These are phyloP conservation scores for Thecophora atra DNA, from an alignment of 2,888 invertebrate species.

Conservation along the genomic window DNA sequence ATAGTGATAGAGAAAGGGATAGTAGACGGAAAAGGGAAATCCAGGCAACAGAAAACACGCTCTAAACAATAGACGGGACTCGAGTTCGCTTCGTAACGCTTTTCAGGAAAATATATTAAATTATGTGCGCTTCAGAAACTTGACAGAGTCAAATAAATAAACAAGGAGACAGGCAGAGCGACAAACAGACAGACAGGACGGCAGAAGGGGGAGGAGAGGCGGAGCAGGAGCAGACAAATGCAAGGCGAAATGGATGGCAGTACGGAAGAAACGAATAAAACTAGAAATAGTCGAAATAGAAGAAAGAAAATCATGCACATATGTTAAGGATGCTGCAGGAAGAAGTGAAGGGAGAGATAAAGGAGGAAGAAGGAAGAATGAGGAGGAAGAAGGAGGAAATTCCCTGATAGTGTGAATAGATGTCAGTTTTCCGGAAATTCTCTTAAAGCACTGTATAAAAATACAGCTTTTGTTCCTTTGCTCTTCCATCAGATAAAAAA, in stretches of 20 bases:
- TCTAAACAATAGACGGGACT: constrained; percentile 21
- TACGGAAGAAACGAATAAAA: background rate
- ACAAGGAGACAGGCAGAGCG: constrained; percentile 25
- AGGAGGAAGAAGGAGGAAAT: background rate
- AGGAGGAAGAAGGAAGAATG: background rate
- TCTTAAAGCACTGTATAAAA: no score
- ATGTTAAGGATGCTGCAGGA: background rate
- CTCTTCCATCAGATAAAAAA: no score
- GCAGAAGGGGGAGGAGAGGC: constrained; percentile 18
- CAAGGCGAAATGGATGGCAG: background rate
- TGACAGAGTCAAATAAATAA: constrained; percentile 23
- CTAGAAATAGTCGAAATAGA: background rate
- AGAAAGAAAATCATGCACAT: background rate
- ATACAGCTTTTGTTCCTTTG: no score
- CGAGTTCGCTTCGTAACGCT: constrained; percentile 33
- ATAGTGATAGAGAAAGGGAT: background rate
- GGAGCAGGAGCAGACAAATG: constrained; percentile 1
- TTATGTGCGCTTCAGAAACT: constrained; percentile 39
- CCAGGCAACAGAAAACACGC: background rate
- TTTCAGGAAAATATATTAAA: constrained; percentile 41
- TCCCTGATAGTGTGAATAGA: no score
- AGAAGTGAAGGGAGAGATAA: background rate
- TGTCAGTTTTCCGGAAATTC: no score
- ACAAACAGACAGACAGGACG: constrained; percentile 18
- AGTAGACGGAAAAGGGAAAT: background rate